Percentiles rank a stretch among this genome's conserved stretches.
phyloP scores from a whole-genome alignment of 2,113 vertebrate genomes.

The Ibidorhyncha struthersii region DNA sequence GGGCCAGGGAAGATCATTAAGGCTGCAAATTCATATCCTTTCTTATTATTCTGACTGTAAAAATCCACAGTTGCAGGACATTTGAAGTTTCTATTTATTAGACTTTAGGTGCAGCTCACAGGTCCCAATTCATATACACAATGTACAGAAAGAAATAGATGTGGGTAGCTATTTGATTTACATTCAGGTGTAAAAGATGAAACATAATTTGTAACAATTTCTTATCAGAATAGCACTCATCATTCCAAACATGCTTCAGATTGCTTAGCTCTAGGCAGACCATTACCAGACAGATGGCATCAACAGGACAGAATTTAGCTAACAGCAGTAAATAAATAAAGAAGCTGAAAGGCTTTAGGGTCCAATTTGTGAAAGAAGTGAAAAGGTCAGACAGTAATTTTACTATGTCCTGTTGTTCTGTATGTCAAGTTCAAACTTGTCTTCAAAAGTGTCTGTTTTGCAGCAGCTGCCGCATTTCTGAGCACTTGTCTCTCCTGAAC shows the following conservation, averaged over 20 bases:
- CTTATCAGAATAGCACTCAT: background rate
- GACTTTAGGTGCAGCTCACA: background rate
- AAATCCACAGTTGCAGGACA: background rate
- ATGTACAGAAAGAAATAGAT: background rate
- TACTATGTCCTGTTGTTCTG: background rate
- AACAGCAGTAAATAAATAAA: background rate
- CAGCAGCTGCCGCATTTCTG: background rate
- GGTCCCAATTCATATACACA: background rate
- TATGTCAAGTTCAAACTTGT: background rate
- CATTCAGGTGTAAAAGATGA: background rate
- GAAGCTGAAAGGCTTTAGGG: background rate
- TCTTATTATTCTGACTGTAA: background rate
- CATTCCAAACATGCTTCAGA: background rate
- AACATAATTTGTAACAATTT: background rate
- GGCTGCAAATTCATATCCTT: background rate
- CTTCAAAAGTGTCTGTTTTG: background rate
- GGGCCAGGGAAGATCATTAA: background rate
- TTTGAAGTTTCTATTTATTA: background rate
- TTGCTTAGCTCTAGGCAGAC: background rate
- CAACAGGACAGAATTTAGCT: background rate
- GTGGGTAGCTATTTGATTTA: background rate
- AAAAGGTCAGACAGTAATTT: background rate
- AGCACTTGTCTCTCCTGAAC: background rate
- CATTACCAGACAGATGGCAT: background rate
- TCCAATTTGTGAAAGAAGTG: background rate